These are phyloP conservation scores for Xenops minutus DNA, from an alignment of 2,797 vertebrate genomes.

Conservation along the genomic window DNA sequence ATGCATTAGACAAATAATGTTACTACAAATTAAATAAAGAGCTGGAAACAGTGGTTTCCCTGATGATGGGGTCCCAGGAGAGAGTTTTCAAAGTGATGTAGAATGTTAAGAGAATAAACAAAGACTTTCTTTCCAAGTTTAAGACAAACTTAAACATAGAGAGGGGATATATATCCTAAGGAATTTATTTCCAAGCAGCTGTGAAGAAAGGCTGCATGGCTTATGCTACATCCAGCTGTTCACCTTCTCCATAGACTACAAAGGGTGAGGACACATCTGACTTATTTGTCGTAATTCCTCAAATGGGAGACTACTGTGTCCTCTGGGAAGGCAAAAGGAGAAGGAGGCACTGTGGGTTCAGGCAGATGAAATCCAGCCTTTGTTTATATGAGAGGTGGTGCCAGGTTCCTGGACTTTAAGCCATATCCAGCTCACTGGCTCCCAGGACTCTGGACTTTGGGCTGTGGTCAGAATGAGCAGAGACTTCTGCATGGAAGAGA, in stretches of 20 bases:
- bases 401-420: neutral
- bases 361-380: neutral
- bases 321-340: neutral
- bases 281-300: neutral
- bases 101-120: neutral
- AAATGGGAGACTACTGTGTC: neutral
- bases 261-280: neutral
- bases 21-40: neutral
- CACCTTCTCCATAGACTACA: neutral
- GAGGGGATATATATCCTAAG: neutral
- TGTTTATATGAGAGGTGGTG: neutral
- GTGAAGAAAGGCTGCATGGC: neutral
- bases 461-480: neutral
- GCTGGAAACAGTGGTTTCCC: neutral
- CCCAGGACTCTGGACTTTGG: rapidly evolving
- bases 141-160: neutral
- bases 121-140: neutral
- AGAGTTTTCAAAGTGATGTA: neutral
- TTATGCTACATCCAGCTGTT: neutral
- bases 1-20: neutral
- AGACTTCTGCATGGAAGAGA: neutral
- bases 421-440: neutral
- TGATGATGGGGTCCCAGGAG: neutral
- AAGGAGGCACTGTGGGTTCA: neutral
- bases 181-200: neutral